Evolutionary conservation across 2,888 invertebrate genomes (phyloP).

Genomic region (Hypolimnas misippus): DNA sequence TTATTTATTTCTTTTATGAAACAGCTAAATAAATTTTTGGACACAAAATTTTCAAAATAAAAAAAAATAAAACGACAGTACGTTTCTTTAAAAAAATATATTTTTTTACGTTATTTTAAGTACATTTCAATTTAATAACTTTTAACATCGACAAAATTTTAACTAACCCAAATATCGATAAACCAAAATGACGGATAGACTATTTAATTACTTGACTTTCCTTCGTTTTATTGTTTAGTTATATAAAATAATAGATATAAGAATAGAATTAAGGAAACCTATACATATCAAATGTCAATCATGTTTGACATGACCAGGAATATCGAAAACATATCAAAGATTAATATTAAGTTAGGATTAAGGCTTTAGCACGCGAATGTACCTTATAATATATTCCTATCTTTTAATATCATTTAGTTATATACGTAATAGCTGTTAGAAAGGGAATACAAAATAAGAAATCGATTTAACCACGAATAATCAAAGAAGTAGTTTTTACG

Average conservation of each 20-base stretch:
- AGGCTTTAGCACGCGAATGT: slow-evolving; percentile 2
- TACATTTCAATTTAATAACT: too few relatives aligned
- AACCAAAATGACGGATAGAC: too few relatives aligned
- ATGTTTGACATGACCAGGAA: slow-evolving; percentile 76
- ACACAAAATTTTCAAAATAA: too few relatives aligned
- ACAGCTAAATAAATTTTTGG: too few relatives aligned
- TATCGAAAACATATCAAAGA: slow-evolving; percentile 81
- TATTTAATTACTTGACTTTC: too few relatives aligned
- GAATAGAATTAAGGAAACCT: slow-evolving; percentile 49
- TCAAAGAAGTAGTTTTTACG: too few relatives aligned
- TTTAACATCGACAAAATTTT: too few relatives aligned
- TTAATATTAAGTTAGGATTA: slow-evolving; percentile 42
- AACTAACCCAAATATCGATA: too few relatives aligned
- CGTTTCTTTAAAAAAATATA: too few relatives aligned
- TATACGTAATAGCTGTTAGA: neutral
- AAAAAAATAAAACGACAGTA: too few relatives aligned
- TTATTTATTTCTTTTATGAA: too few relatives aligned
- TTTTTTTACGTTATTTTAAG: too few relatives aligned
- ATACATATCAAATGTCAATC: slow-evolving; percentile 71
- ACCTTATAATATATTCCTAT: neutral
- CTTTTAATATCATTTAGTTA: neutral
- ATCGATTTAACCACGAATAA: neutral
- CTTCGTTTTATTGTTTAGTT: neutral
- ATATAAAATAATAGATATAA: neutral
- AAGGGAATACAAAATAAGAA: neutral